phyloP scores from a whole-genome alignment of 2,888 invertebrate species.

The Chrysopilus asiliformis region DNA sequence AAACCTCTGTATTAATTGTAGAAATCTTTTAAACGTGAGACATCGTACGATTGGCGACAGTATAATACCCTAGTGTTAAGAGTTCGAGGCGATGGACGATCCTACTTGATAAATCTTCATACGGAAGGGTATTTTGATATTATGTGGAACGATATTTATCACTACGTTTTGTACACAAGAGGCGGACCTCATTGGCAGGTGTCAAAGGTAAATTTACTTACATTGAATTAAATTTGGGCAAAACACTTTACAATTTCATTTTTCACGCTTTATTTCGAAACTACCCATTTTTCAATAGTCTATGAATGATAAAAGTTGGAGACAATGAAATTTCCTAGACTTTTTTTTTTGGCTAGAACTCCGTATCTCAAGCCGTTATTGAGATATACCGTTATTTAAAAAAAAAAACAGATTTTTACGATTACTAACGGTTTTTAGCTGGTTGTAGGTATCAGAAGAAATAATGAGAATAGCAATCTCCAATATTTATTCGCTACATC shows the following conservation, averaged over 20 bases:
- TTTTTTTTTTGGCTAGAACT: neutral
- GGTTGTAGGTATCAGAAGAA: no score
- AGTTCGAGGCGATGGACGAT: constrained; percentile 87
- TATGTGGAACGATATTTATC: constrained; percentile 78
- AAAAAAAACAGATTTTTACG: constrained; percentile 4
- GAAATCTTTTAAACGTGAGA: constrained; percentile 69
- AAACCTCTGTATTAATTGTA: constrained; percentile 33
- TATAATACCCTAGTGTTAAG: constrained; percentile 66
- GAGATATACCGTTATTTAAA: no score
- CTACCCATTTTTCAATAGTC: no score
- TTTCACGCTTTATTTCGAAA: no score
- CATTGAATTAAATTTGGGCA: neutral
- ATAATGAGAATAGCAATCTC: no score
- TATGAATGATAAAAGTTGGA: no score
- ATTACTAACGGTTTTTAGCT: no score
- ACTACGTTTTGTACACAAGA: constrained; percentile 78
- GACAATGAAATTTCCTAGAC: no score
- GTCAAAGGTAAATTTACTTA: constrained; percentile 47
- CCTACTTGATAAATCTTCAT: constrained; percentile 70
- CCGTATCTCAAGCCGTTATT: no score
- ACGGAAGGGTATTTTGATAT: constrained; percentile 67
- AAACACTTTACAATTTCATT: neutral
- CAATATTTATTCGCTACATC: no score
- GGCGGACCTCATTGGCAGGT: constrained; percentile 99
- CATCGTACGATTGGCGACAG: constrained; percentile 56